These are phyloP conservation scores for Antigone vipio DNA, from an alignment of 2,113 vertebrate species.

Conservation along the genomic window DNA sequence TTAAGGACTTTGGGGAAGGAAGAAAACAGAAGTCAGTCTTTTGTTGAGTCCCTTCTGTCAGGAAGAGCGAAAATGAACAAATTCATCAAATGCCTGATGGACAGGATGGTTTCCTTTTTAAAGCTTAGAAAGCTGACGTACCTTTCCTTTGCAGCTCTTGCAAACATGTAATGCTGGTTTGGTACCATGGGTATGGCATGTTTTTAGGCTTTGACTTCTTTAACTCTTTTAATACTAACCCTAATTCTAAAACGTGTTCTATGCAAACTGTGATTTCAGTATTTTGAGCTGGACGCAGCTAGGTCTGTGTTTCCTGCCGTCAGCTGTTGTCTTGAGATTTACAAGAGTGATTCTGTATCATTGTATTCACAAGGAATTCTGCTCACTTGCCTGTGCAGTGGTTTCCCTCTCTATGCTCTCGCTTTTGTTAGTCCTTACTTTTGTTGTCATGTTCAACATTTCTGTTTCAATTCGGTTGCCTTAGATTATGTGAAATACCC, in stretches of 20 bases:
- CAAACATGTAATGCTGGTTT: not conserved
- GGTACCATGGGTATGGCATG: not conserved
- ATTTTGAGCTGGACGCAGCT: not conserved
- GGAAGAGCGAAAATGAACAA: not conserved
- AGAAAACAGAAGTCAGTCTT: not conserved
- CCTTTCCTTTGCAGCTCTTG: not conserved
- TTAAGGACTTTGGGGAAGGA: not conserved
- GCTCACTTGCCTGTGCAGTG: not conserved
- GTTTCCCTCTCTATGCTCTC: not conserved
- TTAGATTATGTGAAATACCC: not conserved
- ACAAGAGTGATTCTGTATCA: not conserved
- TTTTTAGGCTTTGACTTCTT: not conserved
- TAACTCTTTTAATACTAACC: not conserved
- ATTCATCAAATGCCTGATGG: not conserved
- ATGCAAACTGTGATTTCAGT: not conserved
- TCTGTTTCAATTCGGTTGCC: not conserved
- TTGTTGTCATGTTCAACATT: not conserved
- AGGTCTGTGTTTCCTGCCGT: not conserved
- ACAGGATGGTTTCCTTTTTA: not conserved
- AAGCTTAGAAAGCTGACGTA: not conserved
- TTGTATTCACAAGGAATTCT: not conserved
- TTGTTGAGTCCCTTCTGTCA: not conserved
- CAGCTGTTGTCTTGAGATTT: not conserved
- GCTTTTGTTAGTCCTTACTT: not conserved
- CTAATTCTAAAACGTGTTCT: not conserved